Evolutionary conservation across 2,888 invertebrate genomes (phyloP).

Genomic region (Vannuccia rotundouncinata): DNA sequence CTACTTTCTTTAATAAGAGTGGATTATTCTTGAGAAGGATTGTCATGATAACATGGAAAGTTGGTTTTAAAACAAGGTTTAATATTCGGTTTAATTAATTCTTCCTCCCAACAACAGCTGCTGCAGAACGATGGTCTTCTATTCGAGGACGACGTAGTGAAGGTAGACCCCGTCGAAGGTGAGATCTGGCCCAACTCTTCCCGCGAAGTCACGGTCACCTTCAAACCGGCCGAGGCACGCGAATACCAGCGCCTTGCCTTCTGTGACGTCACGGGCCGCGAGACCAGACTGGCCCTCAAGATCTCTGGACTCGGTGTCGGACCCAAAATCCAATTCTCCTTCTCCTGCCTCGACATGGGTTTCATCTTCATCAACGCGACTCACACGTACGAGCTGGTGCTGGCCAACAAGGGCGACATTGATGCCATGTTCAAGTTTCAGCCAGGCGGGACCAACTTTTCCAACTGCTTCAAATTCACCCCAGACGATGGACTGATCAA

Average conservation of each 20-base stretch:
- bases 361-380: constrained; percentile 55
- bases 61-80: too few species aligned
- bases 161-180: constrained; percentile 54
- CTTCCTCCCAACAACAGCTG: too few species aligned
- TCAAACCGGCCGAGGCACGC: constrained; percentile 53
- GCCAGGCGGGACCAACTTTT: constrained; percentile 49
- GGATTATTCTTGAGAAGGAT: too few species aligned
- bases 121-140: constrained; percentile 13
- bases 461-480: constrained; percentile 53
- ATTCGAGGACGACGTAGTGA: constrained; percentile 51
- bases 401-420: constrained; percentile 56
- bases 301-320: constrained; percentile 56
- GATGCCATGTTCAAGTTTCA: constrained; percentile 54
- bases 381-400: constrained; percentile 55
- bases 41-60: too few species aligned
- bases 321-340: constrained; percentile 54
- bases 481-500: constrained; percentile 54
- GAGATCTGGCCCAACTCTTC: constrained; percentile 57
- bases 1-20: too few species aligned
- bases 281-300: constrained; percentile 53
- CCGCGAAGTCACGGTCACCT: constrained; percentile 51
- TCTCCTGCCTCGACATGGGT: constrained; percentile 54
- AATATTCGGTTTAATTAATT: too few species aligned
- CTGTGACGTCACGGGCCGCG: constrained; percentile 56
- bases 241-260: constrained; percentile 52